A percentile compares a stretch with the other conserved stretches of the same genome.
These are phyloP conservation scores for Tachuris rubrigastra DNA, from an alignment of 2,113 vertebrate species.

Conservation along the genomic window DNA sequence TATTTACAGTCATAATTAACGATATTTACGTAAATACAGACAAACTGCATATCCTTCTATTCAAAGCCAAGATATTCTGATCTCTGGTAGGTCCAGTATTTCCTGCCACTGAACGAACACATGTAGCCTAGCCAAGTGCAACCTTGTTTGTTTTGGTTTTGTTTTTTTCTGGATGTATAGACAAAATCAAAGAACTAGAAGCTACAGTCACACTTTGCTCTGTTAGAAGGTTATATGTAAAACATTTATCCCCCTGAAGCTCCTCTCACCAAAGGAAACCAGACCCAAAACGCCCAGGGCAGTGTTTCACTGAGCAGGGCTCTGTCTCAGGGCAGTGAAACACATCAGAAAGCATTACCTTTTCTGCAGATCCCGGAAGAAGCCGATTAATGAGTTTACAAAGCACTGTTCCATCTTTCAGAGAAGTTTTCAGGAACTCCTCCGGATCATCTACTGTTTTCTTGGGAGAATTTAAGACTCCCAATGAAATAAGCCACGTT, in stretches of 20 bases:
- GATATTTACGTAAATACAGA: neutral
- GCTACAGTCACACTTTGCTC: neutral
- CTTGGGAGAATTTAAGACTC: slow-evolving; percentile 95
- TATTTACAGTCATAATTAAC: neutral
- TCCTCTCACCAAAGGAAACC: neutral
- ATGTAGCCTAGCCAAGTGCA: neutral
- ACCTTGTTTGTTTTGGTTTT: neutral
- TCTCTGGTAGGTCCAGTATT: neutral
- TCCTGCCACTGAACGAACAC: neutral
- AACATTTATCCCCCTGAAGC: neutral
- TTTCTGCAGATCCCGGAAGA: slow-evolving; percentile 84
- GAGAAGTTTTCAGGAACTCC: slow-evolving; percentile 87
- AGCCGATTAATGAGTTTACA: slow-evolving; percentile 90
- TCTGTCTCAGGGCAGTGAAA: neutral
- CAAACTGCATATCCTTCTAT: neutral
- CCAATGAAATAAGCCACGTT: slow-evolving; percentile 96
- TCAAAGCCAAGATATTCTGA: neutral
- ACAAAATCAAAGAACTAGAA: neutral
- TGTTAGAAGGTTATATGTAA: neutral
- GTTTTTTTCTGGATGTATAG: neutral
- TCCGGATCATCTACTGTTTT: slow-evolving; percentile 91
- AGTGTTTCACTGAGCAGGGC: neutral
- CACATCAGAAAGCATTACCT: slow-evolving; percentile 76
- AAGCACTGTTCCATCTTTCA: slow-evolving; percentile 93
- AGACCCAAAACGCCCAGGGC: accelerated